Evolutionary conservation across 92 coral and sea anemone species (phyloP).

Genomic region (Porites lobata): DNA sequence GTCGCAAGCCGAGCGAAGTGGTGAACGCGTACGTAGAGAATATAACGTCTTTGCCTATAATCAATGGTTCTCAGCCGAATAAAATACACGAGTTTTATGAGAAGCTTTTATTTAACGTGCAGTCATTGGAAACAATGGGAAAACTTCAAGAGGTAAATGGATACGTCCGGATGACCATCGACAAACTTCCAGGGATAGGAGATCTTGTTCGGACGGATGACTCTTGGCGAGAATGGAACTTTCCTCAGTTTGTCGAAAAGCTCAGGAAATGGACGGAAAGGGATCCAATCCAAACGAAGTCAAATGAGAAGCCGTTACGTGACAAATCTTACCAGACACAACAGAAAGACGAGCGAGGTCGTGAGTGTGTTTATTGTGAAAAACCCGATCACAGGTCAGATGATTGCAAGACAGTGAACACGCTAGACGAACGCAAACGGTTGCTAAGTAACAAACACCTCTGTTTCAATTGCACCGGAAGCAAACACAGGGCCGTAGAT

Average conservation of each 20-base stretch:
- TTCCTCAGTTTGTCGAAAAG: background rate
- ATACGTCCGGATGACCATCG: conserved; percentile 65
- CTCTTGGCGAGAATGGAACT: conserved; percentile 72
- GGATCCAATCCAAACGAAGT: conserved; percentile 40
- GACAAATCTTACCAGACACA: conserved; percentile 13
- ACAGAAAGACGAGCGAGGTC: conserved; percentile 12
- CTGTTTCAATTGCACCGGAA: conserved; percentile 27
- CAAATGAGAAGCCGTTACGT: conserved; percentile 16
- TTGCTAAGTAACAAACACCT: conserved; percentile 21
- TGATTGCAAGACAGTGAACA: conserved; percentile 20
- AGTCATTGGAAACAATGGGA: conserved; percentile 75
- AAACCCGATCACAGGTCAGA: conserved; percentile 12
- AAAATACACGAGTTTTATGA: conserved; percentile 68
- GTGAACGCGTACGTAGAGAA: conserved; percentile 70
- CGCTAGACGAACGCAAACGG: conserved; percentile 30
- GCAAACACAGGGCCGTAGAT: conserved; percentile 40
- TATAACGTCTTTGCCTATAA: conserved; percentile 66
- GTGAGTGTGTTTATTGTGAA: conserved; percentile 28
- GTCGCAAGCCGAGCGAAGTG: conserved; percentile 70
- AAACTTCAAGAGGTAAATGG: conserved; percentile 76
- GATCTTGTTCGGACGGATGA: conserved; percentile 73
- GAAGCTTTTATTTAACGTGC: conserved; percentile 70
- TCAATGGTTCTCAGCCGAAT: conserved; percentile 70
- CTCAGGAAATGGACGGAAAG: conserved; percentile 73
- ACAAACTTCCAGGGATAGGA: conserved; percentile 77